A percentile compares a stretch with the other conserved stretches of the same genome.
Conservation (phyloP, 2,797 vertebrate genomes). For the Catamblyrhynchus diadema region DNA sequence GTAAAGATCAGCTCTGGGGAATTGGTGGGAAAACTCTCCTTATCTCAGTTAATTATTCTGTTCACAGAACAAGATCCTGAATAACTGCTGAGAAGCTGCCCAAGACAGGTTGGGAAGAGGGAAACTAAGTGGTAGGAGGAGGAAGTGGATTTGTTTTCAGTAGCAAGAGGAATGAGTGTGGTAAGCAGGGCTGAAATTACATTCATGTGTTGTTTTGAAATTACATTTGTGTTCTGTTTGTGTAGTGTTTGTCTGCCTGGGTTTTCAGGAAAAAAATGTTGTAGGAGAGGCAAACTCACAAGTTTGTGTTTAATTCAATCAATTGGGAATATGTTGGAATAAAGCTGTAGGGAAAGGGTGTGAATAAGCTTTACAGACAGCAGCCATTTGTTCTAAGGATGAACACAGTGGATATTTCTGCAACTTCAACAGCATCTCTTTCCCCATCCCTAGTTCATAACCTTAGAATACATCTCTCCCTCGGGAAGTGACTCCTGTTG, state of each 20-base stretch:
- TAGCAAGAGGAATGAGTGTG: constrained; percentile 31
- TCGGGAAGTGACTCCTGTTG: not conserved
- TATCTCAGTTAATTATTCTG: constrained; percentile 16
- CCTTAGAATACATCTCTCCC: not conserved
- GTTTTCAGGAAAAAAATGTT: not conserved
- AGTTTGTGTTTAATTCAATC: not conserved
- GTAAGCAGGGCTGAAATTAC: constrained; percentile 17
- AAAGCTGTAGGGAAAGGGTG: not conserved
- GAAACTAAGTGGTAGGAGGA: constrained; percentile 13
- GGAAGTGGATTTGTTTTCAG: constrained; percentile 1
- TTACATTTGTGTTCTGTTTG: not conserved
- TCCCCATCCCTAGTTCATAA: not conserved
- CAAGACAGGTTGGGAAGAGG: not conserved
- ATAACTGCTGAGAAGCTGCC: not conserved
- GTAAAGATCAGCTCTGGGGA: not conserved
- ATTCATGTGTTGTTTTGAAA: not conserved
- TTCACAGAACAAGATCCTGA: constrained; percentile 41
- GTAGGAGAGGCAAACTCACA: not conserved
- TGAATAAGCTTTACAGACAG: not conserved
- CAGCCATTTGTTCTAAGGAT: not conserved
- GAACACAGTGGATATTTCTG: not conserved
- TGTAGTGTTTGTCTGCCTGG: not conserved
- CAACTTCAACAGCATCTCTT: not conserved
- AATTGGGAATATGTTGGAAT: not conserved
- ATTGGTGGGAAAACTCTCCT: not conserved